Percentiles rank a stretch among this genome's conserved stretches.
phyloP scores from a whole-genome alignment of 2,888 invertebrate genomes.

The Trissolcus japonicus region DNA sequence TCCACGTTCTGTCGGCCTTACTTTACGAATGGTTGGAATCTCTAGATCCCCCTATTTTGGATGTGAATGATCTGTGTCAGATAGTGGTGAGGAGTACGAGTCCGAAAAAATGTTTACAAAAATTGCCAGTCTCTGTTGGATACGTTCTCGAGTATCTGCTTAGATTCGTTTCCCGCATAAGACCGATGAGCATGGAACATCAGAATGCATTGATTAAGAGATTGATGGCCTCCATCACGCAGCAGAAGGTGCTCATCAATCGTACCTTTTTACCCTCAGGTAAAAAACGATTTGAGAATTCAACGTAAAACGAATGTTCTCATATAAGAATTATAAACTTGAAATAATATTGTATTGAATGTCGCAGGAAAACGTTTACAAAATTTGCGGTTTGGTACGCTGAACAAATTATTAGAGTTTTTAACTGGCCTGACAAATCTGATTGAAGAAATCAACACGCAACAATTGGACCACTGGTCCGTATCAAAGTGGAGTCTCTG shows the following conservation, averaged over 20 bases:
- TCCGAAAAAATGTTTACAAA: slow-evolving; percentile 80
- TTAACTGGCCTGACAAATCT: slow-evolving; percentile 66
- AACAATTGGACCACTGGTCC: slow-evolving; percentile 64
- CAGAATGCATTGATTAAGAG: slow-evolving; percentile 81
- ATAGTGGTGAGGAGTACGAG: slow-evolving; percentile 82
- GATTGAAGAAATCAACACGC: slow-evolving; percentile 71
- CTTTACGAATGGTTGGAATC: slow-evolving; percentile 88
- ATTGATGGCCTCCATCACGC: slow-evolving; percentile 82
- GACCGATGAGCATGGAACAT: slow-evolving; percentile 80
- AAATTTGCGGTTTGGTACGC: slow-evolving; percentile 69
- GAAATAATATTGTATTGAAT: background rate
- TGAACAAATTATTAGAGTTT: slow-evolving; percentile 69
- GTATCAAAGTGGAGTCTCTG: slow-evolving; percentile 59
- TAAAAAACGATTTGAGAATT: slow-evolving; percentile 7
- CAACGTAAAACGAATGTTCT: background rate
- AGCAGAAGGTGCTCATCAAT: slow-evolving; percentile 79
- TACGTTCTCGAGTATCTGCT: slow-evolving; percentile 85
- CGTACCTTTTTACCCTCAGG: slow-evolving; percentile 74
- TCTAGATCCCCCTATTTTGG: slow-evolving; percentile 82
- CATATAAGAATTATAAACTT: background rate
- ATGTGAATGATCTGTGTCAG: slow-evolving; percentile 81
- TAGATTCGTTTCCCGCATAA: slow-evolving; percentile 82
- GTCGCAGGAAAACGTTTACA: slow-evolving; percentile 66
- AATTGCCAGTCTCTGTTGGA: slow-evolving; percentile 80
- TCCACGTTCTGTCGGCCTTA: slow-evolving; percentile 81